Base-by-base conservation (phyloP, 2,113 vertebrate species). In the Tangachromis dhanisi region DNA sequence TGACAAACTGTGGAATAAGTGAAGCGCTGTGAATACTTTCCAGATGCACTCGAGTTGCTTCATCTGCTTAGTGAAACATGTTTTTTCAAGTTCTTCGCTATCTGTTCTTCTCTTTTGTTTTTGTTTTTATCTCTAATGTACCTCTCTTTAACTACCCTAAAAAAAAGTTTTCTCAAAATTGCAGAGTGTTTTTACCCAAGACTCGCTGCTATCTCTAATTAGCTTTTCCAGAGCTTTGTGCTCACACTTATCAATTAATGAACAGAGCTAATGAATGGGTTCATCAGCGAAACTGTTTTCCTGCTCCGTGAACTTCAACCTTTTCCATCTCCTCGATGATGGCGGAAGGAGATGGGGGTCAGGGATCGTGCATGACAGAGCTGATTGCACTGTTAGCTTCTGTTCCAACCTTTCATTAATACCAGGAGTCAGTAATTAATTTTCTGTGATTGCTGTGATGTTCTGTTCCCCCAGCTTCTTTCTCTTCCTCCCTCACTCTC, bases 401-500 rank as follows among this genome's bases (percentile, higher is more conserved):
- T 91, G 78, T 92, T 84, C 87, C 92, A 95, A 94, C 92, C 93
- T 91, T 87, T 94, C 90, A 96, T 96, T 96, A 95, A 93, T 92
- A 95, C 90, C 89, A 90, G 71, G 86, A 92, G 86, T 94, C 92
- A 93, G 90, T 93, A 90, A 93, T 96, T 92, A 88, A 95, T 94
- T 95, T 87, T 91, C 87, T 89, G 78, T 94, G 93, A 94, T 95
- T 95, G 92, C 90, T 90, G 89, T 95, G 93, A 95, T 96, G 93
- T 89, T 89, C 45, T 87, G 40, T 86, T 91, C 80, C 86, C 86
- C 54, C 80, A 84, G 57, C 38, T 71, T 38, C 19, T 66, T 35
- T 71, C 45, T 53, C 31, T 81, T 29, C 21, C 53, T 76, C 33
- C 11, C 40, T 38, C 33, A 51, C 59, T 73, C 29, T 40, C 49